Evolutionary conservation across 1,140 invertebrate genomes (phyloP), one percentile per base, ranked within the genome.

Genomic region (Macrosteles quadrilineatus): DNA sequence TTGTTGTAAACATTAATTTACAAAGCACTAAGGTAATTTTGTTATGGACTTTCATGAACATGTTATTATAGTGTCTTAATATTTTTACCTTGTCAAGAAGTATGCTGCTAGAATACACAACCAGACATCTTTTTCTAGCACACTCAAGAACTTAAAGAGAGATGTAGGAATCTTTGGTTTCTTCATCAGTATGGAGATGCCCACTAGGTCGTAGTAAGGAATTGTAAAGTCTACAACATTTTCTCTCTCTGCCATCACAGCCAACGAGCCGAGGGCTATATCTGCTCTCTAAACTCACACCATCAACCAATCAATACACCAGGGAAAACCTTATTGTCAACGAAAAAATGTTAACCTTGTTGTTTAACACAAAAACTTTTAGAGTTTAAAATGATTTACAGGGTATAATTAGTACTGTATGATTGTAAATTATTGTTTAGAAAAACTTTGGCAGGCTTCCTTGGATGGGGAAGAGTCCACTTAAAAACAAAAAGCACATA

Each of bases 71-170:
- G 14, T 27, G 29, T 50, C 25, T 68, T 40, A n/a, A n/a, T n/a
- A 64, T 36, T 45, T 66, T 1, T 67, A 90, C 89, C 89, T 93
- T 4, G 96, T 98, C 77, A 97, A 94, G 77, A 97, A 92, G 79
- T 98, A 99, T 0, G 97, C 96, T 0, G 89, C 95, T 59, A 98
- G 83, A 76, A 98, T 98, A 75, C 95, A 98, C 6, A 95, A 84
- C 97, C 97, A 99, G 0, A 99, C 97, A 73, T 96, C 91, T 71
- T 91, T 91, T 79, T 99, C 97, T 67, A 99, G 81, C 3, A 99
- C 97, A 0, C 95, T 97, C 25, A 99, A 85, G 78, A 99, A 99
- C 83, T 98, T 98, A 81, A 98, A 98, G 3, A 98, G 83, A 0
- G 95, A 97, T 6, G 93, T 96, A 30, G 89, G 87, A 0, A 86